Percentiles rank a stretch among this genome's conserved stretches.
Conservation (phyloP, 2,113 vertebrate genomes). For the Tichodroma muraria region DNA sequence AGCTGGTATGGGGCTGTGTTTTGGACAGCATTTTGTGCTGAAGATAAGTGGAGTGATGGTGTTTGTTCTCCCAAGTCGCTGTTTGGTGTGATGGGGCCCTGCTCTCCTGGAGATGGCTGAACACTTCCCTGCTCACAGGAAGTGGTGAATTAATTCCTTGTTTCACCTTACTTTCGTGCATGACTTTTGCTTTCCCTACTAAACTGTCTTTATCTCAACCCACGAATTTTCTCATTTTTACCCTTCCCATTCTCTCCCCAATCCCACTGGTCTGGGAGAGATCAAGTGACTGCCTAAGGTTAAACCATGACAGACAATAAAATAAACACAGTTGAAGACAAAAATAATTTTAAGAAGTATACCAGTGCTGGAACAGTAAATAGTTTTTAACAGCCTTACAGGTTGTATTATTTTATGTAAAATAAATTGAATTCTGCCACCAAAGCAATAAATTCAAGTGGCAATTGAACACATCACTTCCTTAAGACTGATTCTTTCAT, state of each 20-base stretch:
- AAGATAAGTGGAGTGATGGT: not conserved
- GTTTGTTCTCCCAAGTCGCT: not conserved
- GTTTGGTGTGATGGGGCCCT: not conserved
- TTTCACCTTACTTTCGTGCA: not conserved
- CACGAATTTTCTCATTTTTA: not conserved
- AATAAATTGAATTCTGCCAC: not conserved
- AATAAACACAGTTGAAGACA: not conserved
- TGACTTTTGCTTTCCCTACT: not conserved
- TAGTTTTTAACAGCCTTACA: not conserved
- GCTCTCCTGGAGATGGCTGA: not conserved
- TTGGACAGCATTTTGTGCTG: not conserved
- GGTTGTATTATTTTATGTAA: not conserved
- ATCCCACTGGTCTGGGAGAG: too few species aligned
- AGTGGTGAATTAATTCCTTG: not conserved
- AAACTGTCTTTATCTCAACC: not conserved
- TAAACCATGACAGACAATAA: not conserved
- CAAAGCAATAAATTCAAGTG: not conserved
- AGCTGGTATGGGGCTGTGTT: not conserved
- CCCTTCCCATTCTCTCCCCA: not conserved
- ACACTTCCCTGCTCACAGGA: not conserved
- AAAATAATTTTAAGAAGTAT: not conserved
- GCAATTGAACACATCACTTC: not conserved
- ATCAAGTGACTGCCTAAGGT: fast-evolving
- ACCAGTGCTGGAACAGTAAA: not conserved
- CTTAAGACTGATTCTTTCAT: not conserved